A percentile compares a stretch with the other conserved stretches of the same genome.
Evolutionary conservation across 1,140 invertebrate genomes (phyloP).

Genomic region (Orussus abietinus): DNA sequence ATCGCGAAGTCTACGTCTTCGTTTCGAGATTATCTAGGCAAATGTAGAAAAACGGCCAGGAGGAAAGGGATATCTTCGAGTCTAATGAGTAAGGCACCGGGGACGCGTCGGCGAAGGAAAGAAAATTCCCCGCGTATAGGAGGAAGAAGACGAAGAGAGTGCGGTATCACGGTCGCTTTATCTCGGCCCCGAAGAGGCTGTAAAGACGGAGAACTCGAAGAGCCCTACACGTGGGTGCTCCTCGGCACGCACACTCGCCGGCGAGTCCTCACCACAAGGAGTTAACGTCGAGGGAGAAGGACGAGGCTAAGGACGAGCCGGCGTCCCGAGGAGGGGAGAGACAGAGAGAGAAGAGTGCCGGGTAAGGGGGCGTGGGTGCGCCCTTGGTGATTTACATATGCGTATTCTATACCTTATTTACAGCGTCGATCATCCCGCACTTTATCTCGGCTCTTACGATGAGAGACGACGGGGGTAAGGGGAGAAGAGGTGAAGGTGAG

Average conservation of each 20-base stretch:
- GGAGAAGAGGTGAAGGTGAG: conserved; percentile 2
- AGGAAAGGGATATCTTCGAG: conserved; percentile 1
- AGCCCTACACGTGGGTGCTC: conserved; percentile 20
- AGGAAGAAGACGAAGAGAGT: conserved; percentile 17
- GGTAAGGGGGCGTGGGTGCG: conserved; percentile 47
- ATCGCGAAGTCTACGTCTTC: too few relatives aligned
- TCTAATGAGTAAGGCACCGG: too few relatives aligned
- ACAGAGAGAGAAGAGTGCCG: conserved; percentile 12
- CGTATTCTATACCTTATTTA: conserved; percentile 51
- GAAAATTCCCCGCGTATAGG: conserved; percentile 18
- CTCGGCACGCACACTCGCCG: too few relatives aligned
- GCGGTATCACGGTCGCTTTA: conserved; percentile 41
- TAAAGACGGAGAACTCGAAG: conserved; percentile 29
- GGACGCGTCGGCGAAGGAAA: conserved; percentile 11
- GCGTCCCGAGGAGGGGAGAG: conserved; percentile 4
- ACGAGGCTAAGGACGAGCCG: conserved; percentile 4
- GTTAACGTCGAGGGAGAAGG: conserved; percentile 6
- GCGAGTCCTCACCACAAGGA: too few relatives aligned
- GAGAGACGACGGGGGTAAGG: conserved; percentile 18
- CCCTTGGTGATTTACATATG: conserved; percentile 51
- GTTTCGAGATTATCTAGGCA: too few relatives aligned
- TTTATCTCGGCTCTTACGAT: conserved; percentile 32
- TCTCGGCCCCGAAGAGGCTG: conserved; percentile 28
- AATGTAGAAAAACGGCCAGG: conserved; percentile 1
- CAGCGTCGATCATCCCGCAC: conserved; percentile 47